Evolutionary conservation across 1,140 invertebrate genomes (phyloP).

Genomic region (Aphelinus certus): DNA sequence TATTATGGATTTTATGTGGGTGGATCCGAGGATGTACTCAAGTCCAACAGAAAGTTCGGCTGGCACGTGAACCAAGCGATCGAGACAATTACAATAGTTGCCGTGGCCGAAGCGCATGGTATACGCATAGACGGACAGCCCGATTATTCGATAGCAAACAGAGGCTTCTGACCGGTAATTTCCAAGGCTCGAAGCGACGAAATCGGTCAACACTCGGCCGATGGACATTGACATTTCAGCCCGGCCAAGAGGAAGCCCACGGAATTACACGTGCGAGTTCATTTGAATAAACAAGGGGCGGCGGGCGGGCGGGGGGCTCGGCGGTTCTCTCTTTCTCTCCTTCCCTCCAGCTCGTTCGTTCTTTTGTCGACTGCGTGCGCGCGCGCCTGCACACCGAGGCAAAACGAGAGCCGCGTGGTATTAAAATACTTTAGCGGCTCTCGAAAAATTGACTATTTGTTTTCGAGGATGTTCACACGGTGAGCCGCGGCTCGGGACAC

Average conservation of each 20-base stretch:
- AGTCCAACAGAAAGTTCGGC: too few species aligned
- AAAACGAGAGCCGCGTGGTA: too few species aligned
- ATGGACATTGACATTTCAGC: conserved; percentile 23
- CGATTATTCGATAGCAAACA: conserved; percentile 21
- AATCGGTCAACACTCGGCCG: conserved; percentile 16
- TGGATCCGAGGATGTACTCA: too few species aligned
- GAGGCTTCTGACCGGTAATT: conserved; percentile 6
- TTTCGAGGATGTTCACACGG: conserved; percentile 37
- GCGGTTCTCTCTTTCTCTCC: not conserved
- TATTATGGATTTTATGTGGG: too few species aligned
- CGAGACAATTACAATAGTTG: too few species aligned
- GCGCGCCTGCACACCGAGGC: not conserved
- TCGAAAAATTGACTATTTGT: conserved; percentile 34
- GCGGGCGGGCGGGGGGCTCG: not conserved
- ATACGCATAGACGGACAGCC: not conserved
- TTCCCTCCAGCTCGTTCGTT: not conserved
- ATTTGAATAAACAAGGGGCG: conserved; percentile 34
- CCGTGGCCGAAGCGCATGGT: not conserved
- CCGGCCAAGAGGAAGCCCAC: conserved; percentile 1
- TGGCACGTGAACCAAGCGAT: too few species aligned
- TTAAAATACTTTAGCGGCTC: not conserved
- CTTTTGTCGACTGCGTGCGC: not conserved
- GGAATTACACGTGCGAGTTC: conserved; percentile 26
- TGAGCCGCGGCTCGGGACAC: not conserved
- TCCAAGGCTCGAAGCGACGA: not conserved